These are phyloP conservation scores for Hylaeus volcanicus DNA, from an alignment of 1,140 invertebrate genomes.

Conservation along the genomic window DNA sequence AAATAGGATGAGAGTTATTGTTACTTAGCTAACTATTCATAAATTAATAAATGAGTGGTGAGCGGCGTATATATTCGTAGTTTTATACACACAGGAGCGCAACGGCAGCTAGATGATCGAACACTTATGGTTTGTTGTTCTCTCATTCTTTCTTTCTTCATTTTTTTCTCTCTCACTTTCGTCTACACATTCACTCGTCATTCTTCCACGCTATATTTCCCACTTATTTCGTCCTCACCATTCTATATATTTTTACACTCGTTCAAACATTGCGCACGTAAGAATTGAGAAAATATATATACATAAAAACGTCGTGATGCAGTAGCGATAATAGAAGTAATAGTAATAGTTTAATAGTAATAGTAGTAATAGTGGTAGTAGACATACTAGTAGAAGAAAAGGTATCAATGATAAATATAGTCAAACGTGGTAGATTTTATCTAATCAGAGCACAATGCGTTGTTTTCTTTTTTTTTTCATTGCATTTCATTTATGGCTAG, in stretches of 20 bases:
- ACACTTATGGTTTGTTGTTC: slow-evolving; percentile 77
- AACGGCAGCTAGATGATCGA: slow-evolving; percentile 78
- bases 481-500: slow-evolving; percentile 50
- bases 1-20: slow-evolving; percentile 66
- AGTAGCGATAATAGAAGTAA: slow-evolving; percentile 65
- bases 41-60: slow-evolving; percentile 69
- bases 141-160: slow-evolving; percentile 25
- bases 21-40: slow-evolving; percentile 60
- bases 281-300: slow-evolving; percentile 65
- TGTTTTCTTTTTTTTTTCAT: slow-evolving; percentile 43
- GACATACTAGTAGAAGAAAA: slow-evolving; percentile 65
- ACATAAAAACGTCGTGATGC: slow-evolving; percentile 66
- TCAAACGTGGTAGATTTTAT: slow-evolving; percentile 55
- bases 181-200: slow-evolving; percentile 3
- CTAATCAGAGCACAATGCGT: slow-evolving; percentile 53
- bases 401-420: slow-evolving; percentile 64
- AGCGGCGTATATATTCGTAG: slow-evolving; percentile 63
- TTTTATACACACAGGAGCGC: slow-evolving; percentile 67
- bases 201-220: slow-evolving; percentile 3
- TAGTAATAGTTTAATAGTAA: slow-evolving; percentile 61
- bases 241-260: slow-evolving; percentile 51
- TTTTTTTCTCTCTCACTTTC: background rate
- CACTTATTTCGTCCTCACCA: slow-evolving; percentile 16
- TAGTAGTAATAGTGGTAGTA: slow-evolving; percentile 60
- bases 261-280: slow-evolving; percentile 59